phyloP scores from a whole-genome alignment of 2,113 vertebrate species.

The Pseudorasbora parva region DNA sequence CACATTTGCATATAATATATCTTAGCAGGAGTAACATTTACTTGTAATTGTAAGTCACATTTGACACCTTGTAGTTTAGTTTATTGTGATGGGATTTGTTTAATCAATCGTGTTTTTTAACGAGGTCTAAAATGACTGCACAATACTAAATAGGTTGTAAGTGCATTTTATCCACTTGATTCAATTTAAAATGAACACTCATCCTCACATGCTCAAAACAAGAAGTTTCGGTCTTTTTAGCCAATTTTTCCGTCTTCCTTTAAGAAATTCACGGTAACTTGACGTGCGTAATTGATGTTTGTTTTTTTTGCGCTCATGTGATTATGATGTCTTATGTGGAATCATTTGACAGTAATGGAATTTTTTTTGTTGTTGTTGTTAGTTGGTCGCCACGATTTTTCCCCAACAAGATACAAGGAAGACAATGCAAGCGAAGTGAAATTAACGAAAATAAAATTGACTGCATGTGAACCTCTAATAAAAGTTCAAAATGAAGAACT shows the following conservation, averaged over 20 bases:
- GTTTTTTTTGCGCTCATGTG: conserved; percentile 2
- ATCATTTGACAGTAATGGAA: not conserved
- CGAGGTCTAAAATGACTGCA: not conserved
- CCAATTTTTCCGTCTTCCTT: not conserved
- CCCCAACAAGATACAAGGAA: not conserved
- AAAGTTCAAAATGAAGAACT: not conserved
- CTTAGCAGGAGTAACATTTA: not conserved
- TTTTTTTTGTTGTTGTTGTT: not conserved
- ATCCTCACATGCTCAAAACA: not conserved
- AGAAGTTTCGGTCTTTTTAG: not conserved
- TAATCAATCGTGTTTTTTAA: not conserved
- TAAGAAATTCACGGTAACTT: conserved; percentile 1
- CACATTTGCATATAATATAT: conserved; percentile 9
- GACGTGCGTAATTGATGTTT: not conserved
- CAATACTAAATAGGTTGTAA: not conserved
- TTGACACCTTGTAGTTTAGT: not conserved
- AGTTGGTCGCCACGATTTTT: not conserved
- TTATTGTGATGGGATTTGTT: not conserved
- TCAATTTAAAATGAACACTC: not conserved
- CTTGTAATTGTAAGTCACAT: not conserved
- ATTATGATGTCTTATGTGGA: not conserved
- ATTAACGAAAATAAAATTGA: not conserved
- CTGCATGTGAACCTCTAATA: not conserved
- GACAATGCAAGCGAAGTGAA: not conserved
- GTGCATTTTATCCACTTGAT: not conserved